Conservation (phyloP, 2,888 invertebrate species). For the Leptopilina drosophilae region DNA sequence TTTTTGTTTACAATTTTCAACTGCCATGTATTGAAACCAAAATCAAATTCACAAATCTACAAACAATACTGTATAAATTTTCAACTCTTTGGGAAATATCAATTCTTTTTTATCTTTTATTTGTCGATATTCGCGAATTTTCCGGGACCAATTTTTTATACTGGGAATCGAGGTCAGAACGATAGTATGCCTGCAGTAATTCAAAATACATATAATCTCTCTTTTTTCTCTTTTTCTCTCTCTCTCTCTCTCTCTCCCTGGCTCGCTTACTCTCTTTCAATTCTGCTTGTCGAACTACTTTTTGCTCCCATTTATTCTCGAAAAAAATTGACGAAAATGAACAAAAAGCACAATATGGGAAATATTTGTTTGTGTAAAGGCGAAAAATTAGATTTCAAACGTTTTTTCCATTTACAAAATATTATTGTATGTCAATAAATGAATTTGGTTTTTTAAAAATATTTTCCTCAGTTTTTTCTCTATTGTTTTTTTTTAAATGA, state of each 20-base stretch:
- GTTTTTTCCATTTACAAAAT: neutral
- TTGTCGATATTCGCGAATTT: slow-evolving; percentile 12
- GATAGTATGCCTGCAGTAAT: slow-evolving; percentile 19
- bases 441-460: neutral
- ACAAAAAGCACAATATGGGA: neutral
- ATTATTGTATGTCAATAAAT: neutral
- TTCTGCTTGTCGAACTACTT: slow-evolving; percentile 23
- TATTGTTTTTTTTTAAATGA: neutral
- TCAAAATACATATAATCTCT: slow-evolving; percentile 22
- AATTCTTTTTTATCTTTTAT: neutral
- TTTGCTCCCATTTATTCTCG: slow-evolving; percentile 3
- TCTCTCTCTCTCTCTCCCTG: neutral
- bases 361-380: neutral
- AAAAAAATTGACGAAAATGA: neutral
- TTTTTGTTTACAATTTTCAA: neutral
- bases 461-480: neutral
- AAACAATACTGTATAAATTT: neutral
- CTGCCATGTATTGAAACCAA: neutral
- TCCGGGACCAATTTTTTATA: neutral
- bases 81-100: neutral
- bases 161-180: slow-evolving; percentile 29
- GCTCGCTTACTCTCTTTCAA: neutral
- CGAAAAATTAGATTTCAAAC: neutral
- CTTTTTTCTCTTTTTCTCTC: neutral
- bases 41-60: neutral